Evolutionary conservation across 2,888 invertebrate species (phyloP).

Genomic region (Selenia dentaria): DNA sequence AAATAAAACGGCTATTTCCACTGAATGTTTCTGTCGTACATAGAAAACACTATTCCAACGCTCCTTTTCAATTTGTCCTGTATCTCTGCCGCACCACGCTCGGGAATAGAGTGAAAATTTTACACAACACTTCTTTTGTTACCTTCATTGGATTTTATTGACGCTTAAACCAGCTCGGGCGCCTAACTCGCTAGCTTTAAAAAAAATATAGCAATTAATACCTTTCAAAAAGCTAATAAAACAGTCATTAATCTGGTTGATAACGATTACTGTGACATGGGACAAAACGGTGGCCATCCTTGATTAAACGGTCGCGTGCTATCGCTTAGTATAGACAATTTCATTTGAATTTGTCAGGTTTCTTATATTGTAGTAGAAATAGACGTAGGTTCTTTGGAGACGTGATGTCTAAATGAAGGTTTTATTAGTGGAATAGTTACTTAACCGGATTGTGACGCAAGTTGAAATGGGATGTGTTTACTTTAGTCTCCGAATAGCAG

Average conservation of each 20-base stretch:
- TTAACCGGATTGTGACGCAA: too few species aligned
- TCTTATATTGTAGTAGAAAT: not conserved
- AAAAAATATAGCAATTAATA: not conserved
- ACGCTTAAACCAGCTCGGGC: slow-evolving; percentile 6
- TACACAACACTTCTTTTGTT: slow-evolving; percentile 3
- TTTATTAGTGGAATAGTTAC: too few species aligned
- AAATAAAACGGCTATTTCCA: too few species aligned
- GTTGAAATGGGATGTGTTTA: too few species aligned
- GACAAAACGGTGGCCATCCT: not conserved
- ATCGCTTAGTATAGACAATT: not conserved
- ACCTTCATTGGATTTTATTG: slow-evolving; percentile 3
- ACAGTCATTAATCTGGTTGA: not conserved
- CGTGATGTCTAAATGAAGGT: too few species aligned
- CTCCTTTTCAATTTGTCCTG: slow-evolving; percentile 10
- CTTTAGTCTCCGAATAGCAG: too few species aligned
- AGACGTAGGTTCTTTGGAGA: too few species aligned
- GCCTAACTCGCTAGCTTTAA: not conserved
- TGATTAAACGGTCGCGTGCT: slow-evolving; percentile 6
- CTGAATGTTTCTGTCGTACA: not conserved
- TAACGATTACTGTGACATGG: not conserved
- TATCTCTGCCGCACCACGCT: not conserved
- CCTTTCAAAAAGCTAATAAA: not conserved
- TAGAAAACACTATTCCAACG: not conserved
- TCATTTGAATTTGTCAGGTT: not conserved
- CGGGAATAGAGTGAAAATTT: slow-evolving; percentile 3